Evolutionary conservation across 2,888 invertebrate genomes (phyloP), one percentile per base, ranked within the genome.

Genomic region (Eurytoma californica): DNA sequence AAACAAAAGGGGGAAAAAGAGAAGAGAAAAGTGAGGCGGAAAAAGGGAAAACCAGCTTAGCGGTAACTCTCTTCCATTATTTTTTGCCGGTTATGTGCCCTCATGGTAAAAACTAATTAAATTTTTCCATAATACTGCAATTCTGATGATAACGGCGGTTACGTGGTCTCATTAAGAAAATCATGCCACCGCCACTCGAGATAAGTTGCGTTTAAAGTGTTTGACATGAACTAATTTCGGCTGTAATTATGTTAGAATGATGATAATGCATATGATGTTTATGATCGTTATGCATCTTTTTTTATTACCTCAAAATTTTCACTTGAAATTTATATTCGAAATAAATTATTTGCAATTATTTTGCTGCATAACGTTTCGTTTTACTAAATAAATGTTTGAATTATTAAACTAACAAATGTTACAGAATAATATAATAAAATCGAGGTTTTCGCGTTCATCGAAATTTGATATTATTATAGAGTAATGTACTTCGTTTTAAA

Each of bases 81-180:
- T 85, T 83, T 75, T 57, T 58, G 30, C 16, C 5, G 74, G 80
- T 78, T 74, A 77, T 82, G 83, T 83, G 82, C 80, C 68, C 70
- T 70, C 70, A 74, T 75, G 72, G 80, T 80, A 83, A 83, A 86
- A 86, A 83, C 84, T 86, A 86, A 88, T 88, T 87, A 87, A 86
- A 86, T 86, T 86, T 86, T 84, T 84, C 83, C 83, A 82, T 85
- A 84, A 86, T 84, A 84, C 80, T 82, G 82, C 80, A 81, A 84
- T 85, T 84, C 81, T 79, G 82, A 86, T 84, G 86, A 85, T 85
- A 84, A 84, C 81, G 82, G 70, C 77, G 82, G 77, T 80, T 83
- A 76, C 82, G 67, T 72, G 66, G 58, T 74, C 61, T 76, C 74
- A 55, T 82, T 82, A 72, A 58, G 30, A 78, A 66, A 74, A 72